These are phyloP conservation scores for Rhabdophis nuchalis DNA, from an alignment of 2,797 vertebrate species.

Conservation along the genomic window DNA sequence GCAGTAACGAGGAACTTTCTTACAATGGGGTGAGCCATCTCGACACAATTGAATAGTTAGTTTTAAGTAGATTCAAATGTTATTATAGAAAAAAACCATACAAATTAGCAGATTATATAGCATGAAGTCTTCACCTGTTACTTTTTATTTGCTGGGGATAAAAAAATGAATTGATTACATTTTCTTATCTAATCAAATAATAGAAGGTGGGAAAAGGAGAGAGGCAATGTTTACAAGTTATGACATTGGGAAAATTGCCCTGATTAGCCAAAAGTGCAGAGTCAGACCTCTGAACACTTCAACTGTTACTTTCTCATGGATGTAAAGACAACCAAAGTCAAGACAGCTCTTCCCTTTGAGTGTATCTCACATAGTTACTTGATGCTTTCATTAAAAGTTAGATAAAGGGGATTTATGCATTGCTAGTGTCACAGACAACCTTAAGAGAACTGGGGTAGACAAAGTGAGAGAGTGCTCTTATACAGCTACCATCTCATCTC, in stretches of 20 bases:
- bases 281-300: slow-evolving; percentile 59
- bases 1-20: not conserved
- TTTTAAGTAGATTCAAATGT: not conserved
- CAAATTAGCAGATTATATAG: not conserved
- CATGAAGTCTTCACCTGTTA: not conserved
- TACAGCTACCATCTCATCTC: not conserved
- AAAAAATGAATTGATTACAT: not conserved
- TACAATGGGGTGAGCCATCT: not conserved
- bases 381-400: slow-evolving; percentile 61
- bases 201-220: not conserved
- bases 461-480: not conserved
- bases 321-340: slow-evolving; percentile 37
- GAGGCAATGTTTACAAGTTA: not conserved
- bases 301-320: slow-evolving; percentile 39
- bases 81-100: not conserved
- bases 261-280: slow-evolving; percentile 65
- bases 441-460: not conserved
- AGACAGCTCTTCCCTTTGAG: slow-evolving; percentile 52
- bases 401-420: slow-evolving; percentile 53
- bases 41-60: not conserved
- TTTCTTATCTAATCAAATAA: not conserved
- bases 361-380: slow-evolving; percentile 42
- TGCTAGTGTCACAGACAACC: slow-evolving; percentile 28
- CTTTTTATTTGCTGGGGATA: not conserved
- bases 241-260: slow-evolving; percentile 60